Evolutionary conservation across 2,888 invertebrate species (phyloP).

Genomic region (Plebejus anna): DNA sequence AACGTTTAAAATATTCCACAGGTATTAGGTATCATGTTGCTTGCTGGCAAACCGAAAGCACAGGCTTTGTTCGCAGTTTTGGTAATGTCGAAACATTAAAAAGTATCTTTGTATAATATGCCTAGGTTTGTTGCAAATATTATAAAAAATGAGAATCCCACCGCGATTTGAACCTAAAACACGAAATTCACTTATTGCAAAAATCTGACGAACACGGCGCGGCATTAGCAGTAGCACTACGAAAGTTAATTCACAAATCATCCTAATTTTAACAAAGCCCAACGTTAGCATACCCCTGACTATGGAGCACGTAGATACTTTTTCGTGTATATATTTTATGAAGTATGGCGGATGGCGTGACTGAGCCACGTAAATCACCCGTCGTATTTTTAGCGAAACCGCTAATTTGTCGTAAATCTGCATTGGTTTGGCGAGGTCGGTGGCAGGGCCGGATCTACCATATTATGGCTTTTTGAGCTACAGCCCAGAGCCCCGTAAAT

Average conservation of each 20-base stretch:
- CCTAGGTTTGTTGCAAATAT: too few species aligned
- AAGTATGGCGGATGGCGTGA: constrained; percentile 50
- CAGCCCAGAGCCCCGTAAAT: too few species aligned
- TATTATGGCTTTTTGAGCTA: neutral
- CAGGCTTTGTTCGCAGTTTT: too few species aligned
- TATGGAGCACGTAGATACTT: constrained; percentile 30
- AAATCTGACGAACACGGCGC: too few species aligned
- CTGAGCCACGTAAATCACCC: constrained; percentile 52
- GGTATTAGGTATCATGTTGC: too few species aligned
- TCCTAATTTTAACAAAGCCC: neutral
- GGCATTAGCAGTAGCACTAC: neutral
- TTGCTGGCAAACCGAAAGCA: too few species aligned
- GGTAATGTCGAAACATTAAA: too few species aligned
- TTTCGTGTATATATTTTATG: constrained; percentile 48
- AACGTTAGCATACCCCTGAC: neutral
- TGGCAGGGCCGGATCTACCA: constrained; percentile 34
- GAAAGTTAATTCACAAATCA: neutral
- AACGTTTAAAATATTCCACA: too few species aligned
- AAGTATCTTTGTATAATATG: too few species aligned
- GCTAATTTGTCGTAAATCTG: constrained; percentile 54
- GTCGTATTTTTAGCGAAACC: constrained; percentile 55
- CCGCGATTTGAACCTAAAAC: too few species aligned
- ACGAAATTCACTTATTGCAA: too few species aligned
- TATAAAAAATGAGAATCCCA: too few species aligned
- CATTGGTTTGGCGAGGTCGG: constrained; percentile 50